Evolutionary conservation across 2,888 invertebrate genomes (phyloP), one percentile per base, ranked within the genome.

Genomic region (Chromoteleia sp.): DNA sequence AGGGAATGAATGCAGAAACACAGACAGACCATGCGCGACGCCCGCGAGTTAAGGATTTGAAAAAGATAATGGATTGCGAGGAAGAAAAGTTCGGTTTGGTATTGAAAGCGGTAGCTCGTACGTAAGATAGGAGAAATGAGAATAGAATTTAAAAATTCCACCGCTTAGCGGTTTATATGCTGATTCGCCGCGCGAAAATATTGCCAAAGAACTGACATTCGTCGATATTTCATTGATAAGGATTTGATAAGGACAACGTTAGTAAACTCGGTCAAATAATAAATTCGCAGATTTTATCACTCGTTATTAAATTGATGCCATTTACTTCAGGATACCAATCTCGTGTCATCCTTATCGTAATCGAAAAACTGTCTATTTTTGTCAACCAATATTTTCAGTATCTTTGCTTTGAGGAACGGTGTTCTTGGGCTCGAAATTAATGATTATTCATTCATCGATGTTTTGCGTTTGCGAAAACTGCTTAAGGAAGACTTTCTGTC

Each of bases 231-330:
- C 39, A 81, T 43, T 76, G 76, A 81, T 81, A 81, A 81, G 61
- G 61, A 67, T 67, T 73, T 61, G 76, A 81, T 76, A 81, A 81
- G 73, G 48, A 56, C 71, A 52, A 56, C 54, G 71, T 76, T 71
- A 67, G 73, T 67, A 76, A 76, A 81, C 76, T 81, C 81, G 81
- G 76, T 81, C 81, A 76, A 81, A 81, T 81, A 81, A 81, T 81
- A 81, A 81, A 81, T 81, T 81, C 61, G 61, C 76, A 61, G 76
- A 76, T 76, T 52, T 50, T 81, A 76, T 81, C 81, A 10, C 4
- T 39, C 65, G 75, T 81, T 81, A 81, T 81, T 81, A 81, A 81
- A 81, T 81, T 76, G 81, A 81, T 81, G 81, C 71, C 71, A 81
- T 81, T 81, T 81, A 81, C 81, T 58, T 50, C 14, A 30, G 48